Conservation (phyloP, 2,797 vertebrate species). For the Ispidina picta region DNA sequence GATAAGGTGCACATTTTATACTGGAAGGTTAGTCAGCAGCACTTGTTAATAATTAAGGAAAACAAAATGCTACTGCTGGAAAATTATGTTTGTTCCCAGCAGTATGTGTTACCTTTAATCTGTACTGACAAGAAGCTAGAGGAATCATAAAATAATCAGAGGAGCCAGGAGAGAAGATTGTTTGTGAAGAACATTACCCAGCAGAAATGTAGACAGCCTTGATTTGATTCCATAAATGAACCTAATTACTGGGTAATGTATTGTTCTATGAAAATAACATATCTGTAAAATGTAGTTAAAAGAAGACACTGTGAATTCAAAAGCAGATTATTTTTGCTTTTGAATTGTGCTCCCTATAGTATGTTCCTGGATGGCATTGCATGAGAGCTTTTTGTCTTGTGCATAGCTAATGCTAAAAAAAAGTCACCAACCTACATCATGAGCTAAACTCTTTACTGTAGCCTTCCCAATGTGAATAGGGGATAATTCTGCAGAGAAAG, state of each 20-base stretch:
- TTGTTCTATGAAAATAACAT: constrained; percentile 28
- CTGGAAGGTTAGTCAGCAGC: constrained; percentile 74
- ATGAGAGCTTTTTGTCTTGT: background rate
- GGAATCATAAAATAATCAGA: constrained; percentile 75
- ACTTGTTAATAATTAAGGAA: constrained; percentile 84
- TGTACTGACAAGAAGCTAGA: constrained; percentile 75
- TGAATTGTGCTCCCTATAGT: background rate
- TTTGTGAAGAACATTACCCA: constrained; percentile 69
- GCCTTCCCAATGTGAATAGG: background rate
- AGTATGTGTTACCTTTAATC: constrained; percentile 79
- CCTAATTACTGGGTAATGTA: constrained; percentile 54
- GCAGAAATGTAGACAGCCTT: constrained; percentile 69
- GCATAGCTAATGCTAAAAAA: background rate
- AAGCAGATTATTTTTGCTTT: background rate
- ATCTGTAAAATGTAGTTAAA: background rate
- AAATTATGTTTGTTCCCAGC: constrained; percentile 79
- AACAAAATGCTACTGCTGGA: constrained; percentile 81
- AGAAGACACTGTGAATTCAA: background rate
- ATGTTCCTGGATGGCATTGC: background rate
- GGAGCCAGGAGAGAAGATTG: constrained; percentile 69
- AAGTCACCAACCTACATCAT: background rate
- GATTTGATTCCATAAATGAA: constrained; percentile 67
- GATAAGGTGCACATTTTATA: constrained; percentile 68
- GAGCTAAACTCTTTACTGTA: background rate
- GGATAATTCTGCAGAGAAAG: background rate